Evolutionary conservation across 2,113 vertebrate species (phyloP), one percentile per base, ranked within the genome.

Genomic region (Macheiramphus alcinus): DNA sequence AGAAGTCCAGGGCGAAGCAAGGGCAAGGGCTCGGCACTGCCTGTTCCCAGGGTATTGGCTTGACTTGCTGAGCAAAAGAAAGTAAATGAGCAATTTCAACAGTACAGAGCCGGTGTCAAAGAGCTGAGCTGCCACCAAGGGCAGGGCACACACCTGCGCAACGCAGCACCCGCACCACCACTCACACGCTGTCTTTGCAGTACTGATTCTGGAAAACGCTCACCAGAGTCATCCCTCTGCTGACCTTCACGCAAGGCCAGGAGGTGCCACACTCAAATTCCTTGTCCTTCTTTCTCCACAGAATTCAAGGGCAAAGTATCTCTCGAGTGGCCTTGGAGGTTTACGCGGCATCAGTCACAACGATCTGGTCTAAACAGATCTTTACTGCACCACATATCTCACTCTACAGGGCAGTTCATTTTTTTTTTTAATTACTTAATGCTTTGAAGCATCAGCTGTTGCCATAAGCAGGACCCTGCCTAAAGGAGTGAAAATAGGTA

Each of bases 131-230:
- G 73, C 63, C 79, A 22, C 38, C 75, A 65, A 93, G 85, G 90
- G 78, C 81, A 90, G 66, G 81, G 71, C 78, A 68, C 71, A 22
- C 79, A 90, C 88, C 81, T 72, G 86, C 4, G 0, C 36, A 10
- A 20, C 0, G 1, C 88, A 71, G 80, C 72, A 74, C 62, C 0
- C 0, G 1, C 88, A 71, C 75, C 72, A 74, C 62, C 0, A 1
- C 66, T 88, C 74, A n/a, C 55, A 22, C 10, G 29, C 48, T 8
- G 3, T 11, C 45, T 26, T 18, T 47, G 11, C 74, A 59, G 58
- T 36, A 6, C 70, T 15, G 83, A 29, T 10, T 27, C 70, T 6
- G 3, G 55, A 55, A 73, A 83, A 34, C 0, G 3, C 40, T 75
- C 62, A 15, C 14, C 59, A n/a, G 17, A 74, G 36, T 16, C 47